Evolutionary conservation across 2,797 vertebrate species (phyloP).

Genomic region (Hypotaenidia okinawae): DNA sequence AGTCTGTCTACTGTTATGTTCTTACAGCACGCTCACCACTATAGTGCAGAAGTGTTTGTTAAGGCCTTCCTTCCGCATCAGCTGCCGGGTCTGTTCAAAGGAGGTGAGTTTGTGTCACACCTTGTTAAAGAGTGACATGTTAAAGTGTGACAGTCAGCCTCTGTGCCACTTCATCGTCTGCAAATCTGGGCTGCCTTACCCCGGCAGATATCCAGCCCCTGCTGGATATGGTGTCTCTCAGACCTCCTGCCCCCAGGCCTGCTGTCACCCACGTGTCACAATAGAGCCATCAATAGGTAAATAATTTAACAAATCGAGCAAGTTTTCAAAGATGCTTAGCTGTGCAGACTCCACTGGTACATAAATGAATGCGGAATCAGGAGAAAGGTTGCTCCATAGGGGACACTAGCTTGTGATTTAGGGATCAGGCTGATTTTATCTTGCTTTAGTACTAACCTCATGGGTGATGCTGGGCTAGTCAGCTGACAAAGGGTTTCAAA

Average conservation of each 20-base stretch:
- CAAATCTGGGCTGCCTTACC: neutral
- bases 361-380: neutral
- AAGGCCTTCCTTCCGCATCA: neutral
- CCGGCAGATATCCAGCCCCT: neutral
- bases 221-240: neutral
- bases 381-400: neutral
- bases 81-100: fast-evolving
- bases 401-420: neutral
- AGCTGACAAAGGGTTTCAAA: neutral
- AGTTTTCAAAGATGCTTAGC: neutral
- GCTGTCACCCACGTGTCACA: neutral
- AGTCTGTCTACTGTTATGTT: neutral
- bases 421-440: neutral
- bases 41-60: neutral
- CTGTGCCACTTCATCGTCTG: neutral
- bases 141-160: neutral
- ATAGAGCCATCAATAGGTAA: neutral
- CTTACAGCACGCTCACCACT: neutral
- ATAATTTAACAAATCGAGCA: slow-evolving; percentile 11
- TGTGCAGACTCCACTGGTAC: neutral
- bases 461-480: neutral
- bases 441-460: neutral
- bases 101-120: slow-evolving; percentile 9
- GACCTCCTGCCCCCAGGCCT: neutral
- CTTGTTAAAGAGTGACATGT: neutral